Percentiles rank a stretch among this genome's conserved stretches.
Evolutionary conservation across 2,888 invertebrate species (phyloP).

Genomic region (Phytoseiulus persimilis): DNA sequence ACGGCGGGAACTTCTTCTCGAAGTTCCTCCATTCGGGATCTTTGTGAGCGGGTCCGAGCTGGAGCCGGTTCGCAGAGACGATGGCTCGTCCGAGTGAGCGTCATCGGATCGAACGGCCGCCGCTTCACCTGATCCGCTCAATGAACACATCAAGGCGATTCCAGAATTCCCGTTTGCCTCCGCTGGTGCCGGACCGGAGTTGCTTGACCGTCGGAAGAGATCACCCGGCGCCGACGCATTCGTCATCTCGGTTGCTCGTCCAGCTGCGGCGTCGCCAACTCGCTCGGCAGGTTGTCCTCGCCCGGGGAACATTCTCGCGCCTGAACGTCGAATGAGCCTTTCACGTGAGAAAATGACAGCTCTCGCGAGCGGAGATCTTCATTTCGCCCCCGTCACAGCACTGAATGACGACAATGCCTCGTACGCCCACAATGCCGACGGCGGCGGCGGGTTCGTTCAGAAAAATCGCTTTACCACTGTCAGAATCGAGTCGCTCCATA

Average conservation of each 20-base stretch:
- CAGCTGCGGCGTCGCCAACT: too few relatives aligned
- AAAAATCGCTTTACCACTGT: background rate
- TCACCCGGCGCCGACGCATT: background rate
- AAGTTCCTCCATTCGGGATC: too few relatives aligned
- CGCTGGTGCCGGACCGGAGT: background rate
- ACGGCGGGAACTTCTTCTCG: too few relatives aligned
- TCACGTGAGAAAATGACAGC: background rate
- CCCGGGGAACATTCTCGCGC: background rate
- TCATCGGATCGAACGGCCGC: background rate
- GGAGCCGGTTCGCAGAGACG: background rate
- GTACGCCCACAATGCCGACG: background rate
- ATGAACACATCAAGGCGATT: background rate
- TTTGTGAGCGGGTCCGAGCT: too few relatives aligned
- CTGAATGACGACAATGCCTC: background rate
- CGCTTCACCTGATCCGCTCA: background rate
- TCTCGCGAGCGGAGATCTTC: background rate
- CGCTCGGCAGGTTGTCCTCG: too few relatives aligned
- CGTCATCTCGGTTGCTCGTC: too few relatives aligned
- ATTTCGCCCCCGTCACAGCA: background rate
- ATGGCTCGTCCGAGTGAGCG: background rate
- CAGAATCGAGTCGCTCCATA: background rate
- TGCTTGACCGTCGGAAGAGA: background rate
- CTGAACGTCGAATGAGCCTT: background rate
- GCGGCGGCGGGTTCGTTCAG: background rate
- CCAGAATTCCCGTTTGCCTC: background rate